Evolutionary conservation across 2,113 vertebrate genomes (phyloP).

Genomic region (Shinisaurus crocodilurus): DNA sequence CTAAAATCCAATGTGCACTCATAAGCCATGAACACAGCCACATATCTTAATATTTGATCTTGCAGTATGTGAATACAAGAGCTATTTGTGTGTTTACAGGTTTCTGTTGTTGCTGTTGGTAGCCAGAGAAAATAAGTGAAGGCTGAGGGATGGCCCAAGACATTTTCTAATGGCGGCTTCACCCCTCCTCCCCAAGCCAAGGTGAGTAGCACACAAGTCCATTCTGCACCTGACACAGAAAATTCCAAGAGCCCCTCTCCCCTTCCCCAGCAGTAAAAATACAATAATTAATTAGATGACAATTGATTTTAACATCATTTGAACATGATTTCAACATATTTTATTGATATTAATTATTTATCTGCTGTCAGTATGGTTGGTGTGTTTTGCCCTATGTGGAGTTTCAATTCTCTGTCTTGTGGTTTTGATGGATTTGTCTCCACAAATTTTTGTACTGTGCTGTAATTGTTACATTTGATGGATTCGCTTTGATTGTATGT

Average conservation of each 20-base stretch:
- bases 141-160: background rate
- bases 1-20: background rate
- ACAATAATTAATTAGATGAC: background rate
- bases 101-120: no score
- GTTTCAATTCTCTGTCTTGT: no score
- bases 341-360: no score
- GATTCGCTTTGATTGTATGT: no score
- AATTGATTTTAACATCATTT: no score
- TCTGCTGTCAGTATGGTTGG: no score
- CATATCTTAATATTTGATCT: slow-evolving; percentile 5
- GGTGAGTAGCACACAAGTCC: background rate
- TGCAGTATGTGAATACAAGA: slow-evolving; percentile 40
- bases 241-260: background rate
- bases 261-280: background rate
- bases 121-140: background rate
- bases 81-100: slow-evolving; percentile 5
- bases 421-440: no score
- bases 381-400: no score
- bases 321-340: no score
- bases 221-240: background rate
- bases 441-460: no score
- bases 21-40: background rate
- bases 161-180: background rate
- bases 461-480: no score
- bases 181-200: background rate